These are phyloP conservation scores for Dicycla oo DNA, from an alignment of 2,888 invertebrate genomes.

Conservation along the genomic window DNA sequence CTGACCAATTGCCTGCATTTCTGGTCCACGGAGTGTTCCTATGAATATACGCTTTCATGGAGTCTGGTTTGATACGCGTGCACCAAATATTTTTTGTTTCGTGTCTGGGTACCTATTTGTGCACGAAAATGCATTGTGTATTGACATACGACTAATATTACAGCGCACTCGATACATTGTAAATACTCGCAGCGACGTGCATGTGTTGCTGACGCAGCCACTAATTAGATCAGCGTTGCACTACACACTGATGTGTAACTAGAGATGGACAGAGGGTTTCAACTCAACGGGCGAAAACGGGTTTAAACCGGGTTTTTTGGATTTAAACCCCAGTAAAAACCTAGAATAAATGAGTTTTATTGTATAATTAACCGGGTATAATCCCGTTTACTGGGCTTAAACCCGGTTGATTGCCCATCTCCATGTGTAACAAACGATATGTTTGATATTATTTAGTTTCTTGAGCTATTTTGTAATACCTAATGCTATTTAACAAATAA, in stretches of 20 bases:
- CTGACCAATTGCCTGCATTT: no score
- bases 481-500: no score
- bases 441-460: background rate
- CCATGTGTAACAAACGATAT: background rate
- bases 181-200: constrained; percentile 4
- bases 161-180: background rate
- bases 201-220: constrained; percentile 8
- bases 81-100: no score
- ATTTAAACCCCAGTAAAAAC: no score
- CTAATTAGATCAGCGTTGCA: constrained; percentile 33
- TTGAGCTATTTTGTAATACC: background rate
- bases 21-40: background rate
- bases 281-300: no score
- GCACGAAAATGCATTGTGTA: background rate
- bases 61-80: background rate
- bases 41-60: background rate
- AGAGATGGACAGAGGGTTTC: no score
- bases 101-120: no score
- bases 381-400: no score
- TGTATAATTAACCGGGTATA: no score
- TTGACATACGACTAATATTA: background rate
- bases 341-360: no score
- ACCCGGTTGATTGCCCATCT: no score
- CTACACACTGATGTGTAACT: background rate
- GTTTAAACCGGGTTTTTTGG: no score